Evolutionary conservation across 2,113 vertebrate genomes (phyloP), one percentile per base, ranked within the genome.

Genomic region (Probosciger aterrimus): DNA sequence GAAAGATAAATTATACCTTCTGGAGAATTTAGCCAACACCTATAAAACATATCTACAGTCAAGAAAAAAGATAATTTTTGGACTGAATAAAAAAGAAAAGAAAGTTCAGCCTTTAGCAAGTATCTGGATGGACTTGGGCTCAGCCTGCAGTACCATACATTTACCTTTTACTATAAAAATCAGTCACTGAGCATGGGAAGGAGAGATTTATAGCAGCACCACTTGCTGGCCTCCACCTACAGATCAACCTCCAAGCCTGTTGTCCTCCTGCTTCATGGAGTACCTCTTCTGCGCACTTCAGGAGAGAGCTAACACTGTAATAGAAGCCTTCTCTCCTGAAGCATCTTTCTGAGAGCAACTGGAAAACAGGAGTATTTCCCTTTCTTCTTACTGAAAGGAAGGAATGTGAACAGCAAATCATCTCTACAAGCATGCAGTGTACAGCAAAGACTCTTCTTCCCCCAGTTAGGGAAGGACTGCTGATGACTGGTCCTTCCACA

Each of bases 81-180:
- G 33, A 83, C 18, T 77, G 55, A 83, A 74, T 30, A 33, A 71
- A 63, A 70, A 44, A 50, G 19, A 31, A 31, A 46, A 71, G 4
- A 30, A 74, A 81, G 13, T 25, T 82, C 15, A 60, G 52, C 55
- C 67, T 80, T 91, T n/a, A 82, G 43, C 37, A 92, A 86, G 52
- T 91, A 92, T 81, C 92, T 95, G 82, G 86, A 93, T 0, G 70
- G 88, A 88, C 73, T 94, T 78, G 74, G 87, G 85, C 79, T 95
- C 82, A 94, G 71, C 31, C 92, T 93, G 86, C 64, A 91, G 44
- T 39, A 85, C 33, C 69, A 78, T 2, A 35, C 6, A 63, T 50
- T 68, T 47, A 14, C 52, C 37, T 78, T 71, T 88, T 41, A 73
- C 52, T n/a, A 33, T 47, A 95, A 49, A 83, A 83, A 60, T 43